phyloP scores from a whole-genome alignment of 2,113 vertebrate genomes.

The Forbesichthys papilliferus region DNA sequence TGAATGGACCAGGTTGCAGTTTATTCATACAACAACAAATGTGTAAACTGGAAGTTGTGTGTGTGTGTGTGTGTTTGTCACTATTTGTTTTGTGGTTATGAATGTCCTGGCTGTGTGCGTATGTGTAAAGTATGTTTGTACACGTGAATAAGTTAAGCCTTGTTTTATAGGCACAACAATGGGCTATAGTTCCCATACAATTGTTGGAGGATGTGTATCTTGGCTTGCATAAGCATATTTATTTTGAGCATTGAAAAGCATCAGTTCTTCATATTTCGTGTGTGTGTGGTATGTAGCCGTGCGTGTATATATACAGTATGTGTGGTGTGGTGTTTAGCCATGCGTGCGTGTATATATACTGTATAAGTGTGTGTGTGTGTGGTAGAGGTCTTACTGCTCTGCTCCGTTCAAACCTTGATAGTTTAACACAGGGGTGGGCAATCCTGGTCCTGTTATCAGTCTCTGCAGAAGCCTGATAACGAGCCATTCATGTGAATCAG shows the following conservation, averaged over 20 bases:
- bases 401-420: slow-evolving; percentile 1
- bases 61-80: slow-evolving; percentile 44
- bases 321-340: not conserved
- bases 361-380: not conserved
- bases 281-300: slow-evolving; percentile 3
- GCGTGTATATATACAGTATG: not conserved
- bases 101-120: slow-evolving; percentile 20
- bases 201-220: slow-evolving; percentile 34
- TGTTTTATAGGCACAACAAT: slow-evolving; percentile 62
- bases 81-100: slow-evolving; percentile 38
- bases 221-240: slow-evolving; percentile 31
- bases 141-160: slow-evolving; percentile 51
- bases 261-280: not conserved
- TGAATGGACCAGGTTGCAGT: slow-evolving; percentile 1
- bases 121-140: not conserved
- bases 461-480: too few species aligned
- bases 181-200: slow-evolving; percentile 56
- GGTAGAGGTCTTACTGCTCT: not conserved
- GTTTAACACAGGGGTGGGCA: too few species aligned
- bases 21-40: not conserved
- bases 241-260: not conserved
- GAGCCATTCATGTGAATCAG: too few species aligned
- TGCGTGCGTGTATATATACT: slow-evolving; percentile 4
- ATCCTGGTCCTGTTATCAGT: too few species aligned
- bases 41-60: not conserved